Percentiles rank a stretch among this genome's conserved stretches.
Evolutionary conservation across 2,888 invertebrate species (phyloP).

Genomic region (Andrena flavipes): DNA sequence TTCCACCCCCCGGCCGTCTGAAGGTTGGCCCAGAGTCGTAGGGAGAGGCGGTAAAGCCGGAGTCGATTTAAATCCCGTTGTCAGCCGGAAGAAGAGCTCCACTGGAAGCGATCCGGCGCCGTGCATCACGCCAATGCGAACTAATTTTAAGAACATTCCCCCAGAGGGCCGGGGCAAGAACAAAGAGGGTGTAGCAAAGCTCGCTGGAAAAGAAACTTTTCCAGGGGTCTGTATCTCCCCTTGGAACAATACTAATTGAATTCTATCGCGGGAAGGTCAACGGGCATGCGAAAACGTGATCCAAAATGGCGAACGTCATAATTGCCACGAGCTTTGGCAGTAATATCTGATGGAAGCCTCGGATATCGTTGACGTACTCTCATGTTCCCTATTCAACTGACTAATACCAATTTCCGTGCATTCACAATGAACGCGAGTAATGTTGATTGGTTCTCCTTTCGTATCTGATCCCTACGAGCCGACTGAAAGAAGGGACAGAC

Average conservation of each 20-base stretch:
- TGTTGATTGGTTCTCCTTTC: no score
- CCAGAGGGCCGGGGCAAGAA: slow-evolving; percentile 38
- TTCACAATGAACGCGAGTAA: no score
- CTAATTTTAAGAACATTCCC: slow-evolving; percentile 72
- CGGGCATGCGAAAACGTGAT: slow-evolving; percentile 56
- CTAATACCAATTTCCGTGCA: no score
- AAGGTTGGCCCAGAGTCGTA: slow-evolving; percentile 59
- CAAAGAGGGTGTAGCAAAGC: slow-evolving; percentile 57
- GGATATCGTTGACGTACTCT: no score
- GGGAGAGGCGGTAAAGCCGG: slow-evolving; percentile 59
- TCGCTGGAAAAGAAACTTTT: slow-evolving; percentile 64
- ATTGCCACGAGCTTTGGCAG: slow-evolving; percentile 14
- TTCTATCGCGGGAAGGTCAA: slow-evolving; percentile 67
- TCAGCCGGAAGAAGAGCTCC: slow-evolving; percentile 51
- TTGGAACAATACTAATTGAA: slow-evolving; percentile 73
- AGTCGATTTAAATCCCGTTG: slow-evolving; percentile 73
- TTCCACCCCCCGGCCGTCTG: slow-evolving; percentile 3
- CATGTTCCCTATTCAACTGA: no score
- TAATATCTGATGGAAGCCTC: neutral
- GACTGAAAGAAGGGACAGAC: neutral
- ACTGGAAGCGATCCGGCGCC: slow-evolving; percentile 49
- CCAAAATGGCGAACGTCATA: slow-evolving; percentile 40
- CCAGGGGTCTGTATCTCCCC: slow-evolving; percentile 39
- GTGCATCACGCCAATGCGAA: slow-evolving; percentile 71
- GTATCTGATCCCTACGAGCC: no score